These are phyloP conservation scores for Capitulum mitella DNA, from an alignment of 2,888 invertebrate species.

Conservation along the genomic window DNA sequence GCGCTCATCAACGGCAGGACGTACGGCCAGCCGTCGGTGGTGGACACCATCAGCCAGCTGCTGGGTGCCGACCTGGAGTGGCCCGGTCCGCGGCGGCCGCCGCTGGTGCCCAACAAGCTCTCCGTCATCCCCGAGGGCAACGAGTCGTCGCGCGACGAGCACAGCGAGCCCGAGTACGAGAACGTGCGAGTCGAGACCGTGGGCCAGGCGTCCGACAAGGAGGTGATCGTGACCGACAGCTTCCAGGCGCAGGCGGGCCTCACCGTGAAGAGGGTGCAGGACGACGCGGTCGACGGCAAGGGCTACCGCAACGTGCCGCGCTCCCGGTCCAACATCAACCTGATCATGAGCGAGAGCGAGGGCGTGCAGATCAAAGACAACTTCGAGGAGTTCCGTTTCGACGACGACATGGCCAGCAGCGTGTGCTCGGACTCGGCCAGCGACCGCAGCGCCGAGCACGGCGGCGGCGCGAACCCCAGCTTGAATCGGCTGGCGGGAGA, in stretches of 20 bases:
- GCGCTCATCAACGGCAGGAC: constrained; percentile 14
- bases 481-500: background rate
- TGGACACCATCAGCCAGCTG: constrained; percentile 20
- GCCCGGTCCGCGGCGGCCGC: background rate
- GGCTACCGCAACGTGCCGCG: constrained; percentile 46
- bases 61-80: constrained; percentile 13
- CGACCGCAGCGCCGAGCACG: constrained; percentile 28
- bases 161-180: constrained; percentile 14
- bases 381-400: constrained; percentile 71
- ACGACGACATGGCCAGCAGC: constrained; percentile 50
- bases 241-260: background rate
- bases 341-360: constrained; percentile 52
- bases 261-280: background rate
- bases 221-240: constrained; percentile 39
- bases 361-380: constrained; percentile 62
- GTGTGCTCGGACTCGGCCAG: constrained; percentile 16
- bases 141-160: constrained; percentile 9
- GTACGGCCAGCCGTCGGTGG: constrained; percentile 16
- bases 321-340: constrained; percentile 33
- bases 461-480: background rate
- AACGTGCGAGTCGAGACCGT: constrained; percentile 7
- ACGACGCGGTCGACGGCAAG: background rate
- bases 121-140: constrained; percentile 13
- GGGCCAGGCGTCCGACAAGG: background rate
- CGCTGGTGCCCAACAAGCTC: constrained; percentile 15